These are phyloP conservation scores for Eupelmus urozonus DNA, from an alignment of 2,888 invertebrate genomes.

Conservation along the genomic window DNA sequence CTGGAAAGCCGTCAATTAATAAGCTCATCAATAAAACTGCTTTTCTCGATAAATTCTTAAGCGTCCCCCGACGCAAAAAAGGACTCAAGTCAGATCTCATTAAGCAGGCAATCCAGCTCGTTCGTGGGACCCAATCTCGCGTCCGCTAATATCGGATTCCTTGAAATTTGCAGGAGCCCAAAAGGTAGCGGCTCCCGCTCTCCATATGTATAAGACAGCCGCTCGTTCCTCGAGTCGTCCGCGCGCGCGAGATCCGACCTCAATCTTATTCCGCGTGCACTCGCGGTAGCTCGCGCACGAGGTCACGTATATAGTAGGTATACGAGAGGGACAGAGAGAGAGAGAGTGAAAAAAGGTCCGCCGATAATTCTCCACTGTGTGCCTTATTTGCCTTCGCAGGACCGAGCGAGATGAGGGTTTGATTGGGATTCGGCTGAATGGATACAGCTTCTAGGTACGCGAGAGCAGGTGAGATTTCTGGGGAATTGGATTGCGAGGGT, in stretches of 20 bases:
- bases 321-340: not conserved
- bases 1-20: too few relatives aligned
- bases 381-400: too few relatives aligned
- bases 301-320: conserved; percentile 19
- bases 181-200: not conserved
- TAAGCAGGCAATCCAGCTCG: not conserved
- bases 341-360: not conserved
- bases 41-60: too few relatives aligned
- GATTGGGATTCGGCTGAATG: not conserved
- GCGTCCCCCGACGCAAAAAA: not conserved
- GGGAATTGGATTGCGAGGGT: too few relatives aligned
- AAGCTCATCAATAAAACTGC: too few relatives aligned
- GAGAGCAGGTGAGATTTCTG: too few relatives aligned
- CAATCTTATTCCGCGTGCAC: conserved; percentile 6
- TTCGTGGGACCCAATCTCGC: not conserved
- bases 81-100: not conserved
- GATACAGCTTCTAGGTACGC: too few relatives aligned
- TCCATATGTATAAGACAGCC: not conserved
- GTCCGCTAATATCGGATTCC: not conserved
- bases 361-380: too few relatives aligned
- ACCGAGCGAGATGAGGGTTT: not conserved
- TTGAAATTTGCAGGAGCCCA: conserved; percentile 24
- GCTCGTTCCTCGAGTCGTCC: conserved; percentile 14
- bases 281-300: conserved; percentile 21
- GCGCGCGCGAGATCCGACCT: conserved; percentile 23